phyloP scores from a whole-genome alignment of 2,113 vertebrate genomes.

The Nothocercus nigrocapillus region DNA sequence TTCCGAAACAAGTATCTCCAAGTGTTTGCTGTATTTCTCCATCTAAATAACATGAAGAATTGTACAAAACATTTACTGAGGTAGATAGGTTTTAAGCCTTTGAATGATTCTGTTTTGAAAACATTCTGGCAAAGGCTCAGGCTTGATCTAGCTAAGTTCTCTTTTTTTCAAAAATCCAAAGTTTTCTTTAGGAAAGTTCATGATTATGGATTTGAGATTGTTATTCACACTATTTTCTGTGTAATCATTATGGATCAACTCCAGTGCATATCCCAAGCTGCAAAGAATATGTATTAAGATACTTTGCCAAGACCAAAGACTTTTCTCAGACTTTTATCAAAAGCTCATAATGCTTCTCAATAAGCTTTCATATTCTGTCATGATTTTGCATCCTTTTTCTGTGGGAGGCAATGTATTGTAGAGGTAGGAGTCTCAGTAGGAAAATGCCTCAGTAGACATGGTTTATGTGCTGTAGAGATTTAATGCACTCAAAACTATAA shows the following conservation, averaged over 20 bases:
- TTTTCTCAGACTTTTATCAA: not conserved
- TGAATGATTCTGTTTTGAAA: not conserved
- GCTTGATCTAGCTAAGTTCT: not conserved
- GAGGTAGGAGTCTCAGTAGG: not conserved
- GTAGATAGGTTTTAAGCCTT: not conserved
- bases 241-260: not conserved
- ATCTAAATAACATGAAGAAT: constrained; percentile 75
- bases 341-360: not conserved
- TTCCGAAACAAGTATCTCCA: constrained; percentile 87
- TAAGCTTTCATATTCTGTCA: not conserved
- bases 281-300: not conserved
- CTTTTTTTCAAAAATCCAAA: not conserved
- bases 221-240: not conserved
- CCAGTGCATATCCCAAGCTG: not conserved
- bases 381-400: not conserved
- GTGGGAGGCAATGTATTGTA: not conserved
- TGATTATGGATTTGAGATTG: not conserved
- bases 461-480: not conserved
- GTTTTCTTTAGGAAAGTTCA: not conserved
- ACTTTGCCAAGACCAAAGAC: not conserved
- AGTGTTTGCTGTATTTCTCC: constrained; percentile 92
- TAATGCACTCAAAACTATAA: not conserved
- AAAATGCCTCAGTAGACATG: not conserved
- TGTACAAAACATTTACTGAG: not conserved
- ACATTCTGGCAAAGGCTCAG: not conserved